phyloP scores from a whole-genome alignment of 30 jellyfish, hydroid and myxozoan species.

The Sanderia malayensis region DNA sequence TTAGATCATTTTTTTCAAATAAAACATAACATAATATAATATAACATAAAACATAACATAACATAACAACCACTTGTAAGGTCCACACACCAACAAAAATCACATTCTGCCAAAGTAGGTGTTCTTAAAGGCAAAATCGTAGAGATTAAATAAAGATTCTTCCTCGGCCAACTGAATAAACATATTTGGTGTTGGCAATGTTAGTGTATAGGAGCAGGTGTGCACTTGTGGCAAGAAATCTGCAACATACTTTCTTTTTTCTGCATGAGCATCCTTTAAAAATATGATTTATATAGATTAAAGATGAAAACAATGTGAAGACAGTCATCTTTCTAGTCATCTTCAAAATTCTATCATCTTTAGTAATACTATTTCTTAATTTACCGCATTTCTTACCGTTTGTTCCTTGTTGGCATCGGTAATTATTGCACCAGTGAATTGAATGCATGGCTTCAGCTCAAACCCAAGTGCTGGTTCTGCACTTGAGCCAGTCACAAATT shows the following conservation, averaged over 20 bases:
- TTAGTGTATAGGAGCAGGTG: neutral
- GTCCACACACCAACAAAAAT: slow-evolving; percentile 19
- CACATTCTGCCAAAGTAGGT: slow-evolving; percentile 5
- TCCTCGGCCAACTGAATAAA: neutral
- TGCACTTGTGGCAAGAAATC: neutral
- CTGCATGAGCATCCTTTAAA: too few relatives aligned
- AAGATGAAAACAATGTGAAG: too few relatives aligned
- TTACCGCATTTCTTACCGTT: too few relatives aligned
- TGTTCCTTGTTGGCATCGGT: too few relatives aligned
- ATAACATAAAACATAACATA: neutral
- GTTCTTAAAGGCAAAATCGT: slow-evolving; percentile 4
- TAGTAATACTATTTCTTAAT: too few relatives aligned
- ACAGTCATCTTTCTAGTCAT: too few relatives aligned
- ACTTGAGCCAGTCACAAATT: neutral
- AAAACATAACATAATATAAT: neutral
- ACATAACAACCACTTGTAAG: slow-evolving; percentile 1
- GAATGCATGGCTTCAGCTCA: neutral
- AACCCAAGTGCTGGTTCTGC: neutral
- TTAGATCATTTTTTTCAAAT: neutral
- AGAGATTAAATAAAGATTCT: neutral
- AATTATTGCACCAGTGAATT: too few relatives aligned
- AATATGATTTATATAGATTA: too few relatives aligned
- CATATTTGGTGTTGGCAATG: neutral
- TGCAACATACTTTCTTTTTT: neutral
- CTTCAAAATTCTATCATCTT: too few relatives aligned